Evolutionary conservation across 2,888 invertebrate genomes (phyloP).

Genomic region (Cecidostiba fungosa): DNA sequence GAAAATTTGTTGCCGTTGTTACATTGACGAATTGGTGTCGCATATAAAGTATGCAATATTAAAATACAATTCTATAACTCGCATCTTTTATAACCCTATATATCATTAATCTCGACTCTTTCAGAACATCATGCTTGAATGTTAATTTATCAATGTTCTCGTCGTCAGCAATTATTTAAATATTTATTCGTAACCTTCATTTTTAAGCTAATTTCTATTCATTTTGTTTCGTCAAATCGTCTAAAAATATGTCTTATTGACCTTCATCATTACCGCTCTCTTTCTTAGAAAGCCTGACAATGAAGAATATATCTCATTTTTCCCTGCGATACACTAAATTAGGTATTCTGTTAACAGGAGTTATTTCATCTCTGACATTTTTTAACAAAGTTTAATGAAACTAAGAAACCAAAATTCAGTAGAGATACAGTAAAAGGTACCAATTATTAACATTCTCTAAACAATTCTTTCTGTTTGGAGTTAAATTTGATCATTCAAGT

Average conservation of each 20-base stretch:
- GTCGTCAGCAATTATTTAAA: neutral
- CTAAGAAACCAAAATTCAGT: conserved; percentile 30
- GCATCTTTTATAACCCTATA: neutral
- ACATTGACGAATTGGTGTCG: neutral
- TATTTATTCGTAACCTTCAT: conserved; percentile 10
- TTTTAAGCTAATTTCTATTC: conserved; percentile 23
- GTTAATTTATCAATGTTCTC: neutral
- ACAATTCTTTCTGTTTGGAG: too few species aligned
- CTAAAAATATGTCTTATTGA: conserved; percentile 55
- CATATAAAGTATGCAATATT: conserved; percentile 37
- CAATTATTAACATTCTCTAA: too few species aligned
- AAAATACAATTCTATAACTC: conserved; percentile 42
- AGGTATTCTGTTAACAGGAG: conserved; percentile 5
- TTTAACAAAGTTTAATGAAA: conserved; percentile 24
- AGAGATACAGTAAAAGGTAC: neutral
- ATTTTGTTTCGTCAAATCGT: conserved; percentile 46
- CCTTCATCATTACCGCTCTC: conserved; percentile 10
- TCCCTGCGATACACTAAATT: conserved; percentile 17
- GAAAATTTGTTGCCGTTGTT: neutral
- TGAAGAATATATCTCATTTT: conserved; percentile 36
- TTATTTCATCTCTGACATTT: neutral
- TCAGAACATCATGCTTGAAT: neutral
- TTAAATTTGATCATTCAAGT: neutral
- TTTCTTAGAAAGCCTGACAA: conserved; percentile 17
- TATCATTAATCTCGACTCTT: neutral